Percentiles rank a stretch among this genome's conserved stretches.
Conservation (phyloP, 2,113 vertebrate genomes). For the Gobiocypris rarus region DNA sequence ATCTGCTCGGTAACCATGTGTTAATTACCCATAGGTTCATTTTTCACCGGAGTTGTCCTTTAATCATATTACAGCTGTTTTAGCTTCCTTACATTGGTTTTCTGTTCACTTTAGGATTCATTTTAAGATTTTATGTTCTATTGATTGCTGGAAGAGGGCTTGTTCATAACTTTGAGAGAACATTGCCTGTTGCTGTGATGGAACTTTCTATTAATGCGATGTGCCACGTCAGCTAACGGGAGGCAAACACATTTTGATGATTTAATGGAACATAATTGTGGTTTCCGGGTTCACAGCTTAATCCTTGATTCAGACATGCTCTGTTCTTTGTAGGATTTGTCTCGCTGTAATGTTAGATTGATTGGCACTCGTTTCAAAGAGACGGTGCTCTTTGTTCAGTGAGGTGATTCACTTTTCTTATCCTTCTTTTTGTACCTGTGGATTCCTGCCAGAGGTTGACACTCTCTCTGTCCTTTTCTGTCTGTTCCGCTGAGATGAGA, state of each 20-base stretch:
- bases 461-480: conserved; percentile 3
- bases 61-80: too few species aligned
- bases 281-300: conserved; percentile 25
- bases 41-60: too few species aligned
- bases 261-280: conserved; percentile 5
- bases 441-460: conserved; percentile 31
- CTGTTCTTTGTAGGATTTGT: conserved; percentile 29
- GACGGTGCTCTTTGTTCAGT: conserved; percentile 37
- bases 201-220: not conserved
- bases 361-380: conserved; percentile 36
- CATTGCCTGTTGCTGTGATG: too few species aligned
- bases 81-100: too few species aligned
- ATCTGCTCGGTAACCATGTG: too few species aligned
- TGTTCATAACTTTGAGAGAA: too few species aligned
- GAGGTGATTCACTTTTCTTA: conserved; percentile 31
- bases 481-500: conserved; percentile 31
- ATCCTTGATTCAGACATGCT: conserved; percentile 3
- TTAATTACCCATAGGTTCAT: too few species aligned
- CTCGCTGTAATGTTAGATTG: conserved; percentile 31
- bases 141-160: too few species aligned
- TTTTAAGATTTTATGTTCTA: too few species aligned
- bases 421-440: conserved; percentile 10
- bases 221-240: not conserved
- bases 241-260: conserved; percentile 27
- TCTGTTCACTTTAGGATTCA: too few species aligned